Percentiles rank a stretch among this genome's conserved stretches.
Conservation (phyloP, 2,113 vertebrate genomes). For the Epinephelus cyanopodus region DNA sequence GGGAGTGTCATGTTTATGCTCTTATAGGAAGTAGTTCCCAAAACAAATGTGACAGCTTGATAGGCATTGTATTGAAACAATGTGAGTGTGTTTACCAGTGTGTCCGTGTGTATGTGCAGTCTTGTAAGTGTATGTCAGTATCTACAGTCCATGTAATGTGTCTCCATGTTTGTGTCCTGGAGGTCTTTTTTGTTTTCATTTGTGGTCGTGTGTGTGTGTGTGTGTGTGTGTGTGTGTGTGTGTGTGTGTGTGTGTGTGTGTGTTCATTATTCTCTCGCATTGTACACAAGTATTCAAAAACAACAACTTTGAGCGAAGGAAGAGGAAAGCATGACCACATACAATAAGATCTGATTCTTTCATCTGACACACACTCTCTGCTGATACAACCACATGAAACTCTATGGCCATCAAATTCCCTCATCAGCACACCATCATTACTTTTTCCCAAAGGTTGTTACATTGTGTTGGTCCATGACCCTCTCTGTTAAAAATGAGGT, state of each 20-base stretch:
- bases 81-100: background rate
- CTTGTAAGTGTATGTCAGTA: too few species aligned
- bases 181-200: background rate
- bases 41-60: conserved; percentile 49
- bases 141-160: too few species aligned
- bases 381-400: too few species aligned
- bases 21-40: conserved; percentile 61
- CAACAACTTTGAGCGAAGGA: background rate
- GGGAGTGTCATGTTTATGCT: conserved; percentile 63
- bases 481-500: too few species aligned
- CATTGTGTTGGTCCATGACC: too few species aligned
- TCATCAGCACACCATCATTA: too few species aligned
- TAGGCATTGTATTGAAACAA: conserved; percentile 69
- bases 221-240: conserved; percentile 2
- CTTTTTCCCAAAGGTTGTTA: too few species aligned
- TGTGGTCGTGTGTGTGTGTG: conserved; percentile 2
- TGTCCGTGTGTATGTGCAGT: too few species aligned
- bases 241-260: background rate
- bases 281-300: too few species aligned
- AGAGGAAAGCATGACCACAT: background rate
- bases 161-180: conserved; percentile 3
- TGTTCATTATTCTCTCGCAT: background rate
- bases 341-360: background rate
- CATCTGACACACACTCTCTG: background rate
- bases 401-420: too few species aligned